These are phyloP conservation scores for Rhysida immarginata DNA, from an alignment of 1,140 invertebrate genomes.

Conservation along the genomic window DNA sequence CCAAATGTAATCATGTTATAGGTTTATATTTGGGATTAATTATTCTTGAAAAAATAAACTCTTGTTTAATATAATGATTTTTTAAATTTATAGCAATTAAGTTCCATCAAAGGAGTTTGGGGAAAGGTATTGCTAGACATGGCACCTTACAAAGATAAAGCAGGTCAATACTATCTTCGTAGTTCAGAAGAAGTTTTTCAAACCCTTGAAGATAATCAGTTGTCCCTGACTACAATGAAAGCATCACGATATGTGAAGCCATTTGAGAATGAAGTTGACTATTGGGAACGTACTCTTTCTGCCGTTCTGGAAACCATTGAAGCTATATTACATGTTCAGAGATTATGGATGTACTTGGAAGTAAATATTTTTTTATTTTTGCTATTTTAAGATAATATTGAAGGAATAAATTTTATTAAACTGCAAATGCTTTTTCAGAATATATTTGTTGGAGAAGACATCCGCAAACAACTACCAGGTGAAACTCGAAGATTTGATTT, in stretches of 20 bases:
- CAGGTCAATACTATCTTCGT: slow-evolving; percentile 37
- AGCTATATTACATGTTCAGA: slow-evolving; percentile 54
- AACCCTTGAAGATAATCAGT: slow-evolving; percentile 53
- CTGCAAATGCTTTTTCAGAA: slow-evolving; percentile 34
- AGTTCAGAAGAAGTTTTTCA: slow-evolving; percentile 53
- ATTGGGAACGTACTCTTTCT: slow-evolving; percentile 64
- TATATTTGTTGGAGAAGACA: slow-evolving; percentile 70
- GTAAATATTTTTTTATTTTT: slow-evolving; percentile 21
- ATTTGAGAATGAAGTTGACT: slow-evolving; percentile 58
- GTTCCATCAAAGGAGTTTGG: slow-evolving; percentile 53
- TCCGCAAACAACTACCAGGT: slow-evolving; percentile 59
- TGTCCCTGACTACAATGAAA: slow-evolving; percentile 63
- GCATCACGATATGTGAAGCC: slow-evolving; percentile 69
- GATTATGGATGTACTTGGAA: slow-evolving; percentile 64
- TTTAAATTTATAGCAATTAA: slow-evolving; percentile 37
- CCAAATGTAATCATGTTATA: no score
- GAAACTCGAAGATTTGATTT: slow-evolving; percentile 58
- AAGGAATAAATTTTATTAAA: neutral
- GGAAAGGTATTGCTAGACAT: slow-evolving; percentile 50
- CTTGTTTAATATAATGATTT: neutral
- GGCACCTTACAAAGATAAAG: slow-evolving; percentile 48
- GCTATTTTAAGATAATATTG: no score
- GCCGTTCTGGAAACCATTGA: slow-evolving; percentile 62
- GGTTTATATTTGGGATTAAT: no score
- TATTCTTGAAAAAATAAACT: slow-evolving; percentile 4